Percentiles rank a stretch among this genome's conserved stretches.
phyloP scores from a whole-genome alignment of 1,140 invertebrate species.

The Monomorium pharaonis region DNA sequence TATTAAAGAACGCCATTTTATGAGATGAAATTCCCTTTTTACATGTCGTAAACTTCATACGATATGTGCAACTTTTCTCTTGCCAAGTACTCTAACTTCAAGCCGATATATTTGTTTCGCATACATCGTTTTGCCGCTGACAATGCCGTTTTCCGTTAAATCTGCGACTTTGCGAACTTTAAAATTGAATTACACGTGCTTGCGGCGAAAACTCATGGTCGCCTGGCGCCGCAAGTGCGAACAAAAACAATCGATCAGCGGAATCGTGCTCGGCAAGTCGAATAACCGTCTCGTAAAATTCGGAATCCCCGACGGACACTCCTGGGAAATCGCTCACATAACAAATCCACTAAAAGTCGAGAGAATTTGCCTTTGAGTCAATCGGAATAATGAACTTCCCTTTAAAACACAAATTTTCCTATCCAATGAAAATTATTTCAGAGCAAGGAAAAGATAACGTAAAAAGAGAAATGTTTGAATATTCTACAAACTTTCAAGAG shows the following conservation, averaged over 20 bases:
- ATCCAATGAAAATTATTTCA: conserved; percentile 10
- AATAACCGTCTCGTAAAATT: conserved; percentile 40
- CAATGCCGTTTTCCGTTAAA: conserved; percentile 22
- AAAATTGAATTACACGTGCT: conserved; percentile 43
- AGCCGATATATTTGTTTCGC: conserved; percentile 41
- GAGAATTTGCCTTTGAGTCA: conserved; percentile 6
- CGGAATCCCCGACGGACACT: conserved; percentile 7
- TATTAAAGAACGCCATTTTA: not conserved
- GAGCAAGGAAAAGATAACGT: conserved; percentile 6
- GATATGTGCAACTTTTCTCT: not conserved
- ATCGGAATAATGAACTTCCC: conserved; percentile 22
- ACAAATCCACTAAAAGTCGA: conserved; percentile 27
- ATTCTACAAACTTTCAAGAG: not conserved
- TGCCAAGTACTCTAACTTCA: conserved; percentile 2
- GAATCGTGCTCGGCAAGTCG: conserved; percentile 41
- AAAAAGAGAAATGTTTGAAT: conserved; percentile 20
- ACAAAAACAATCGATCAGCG: conserved; percentile 48
- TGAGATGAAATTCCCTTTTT: not conserved
- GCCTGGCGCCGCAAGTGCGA: not conserved
- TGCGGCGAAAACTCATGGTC: conserved; percentile 33
- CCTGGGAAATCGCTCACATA: conserved; percentile 16
- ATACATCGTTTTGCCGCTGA: not conserved
- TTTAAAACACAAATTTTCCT: conserved; percentile 22
- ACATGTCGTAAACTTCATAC: not conserved
- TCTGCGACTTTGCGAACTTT: conserved; percentile 31